Conservation (phyloP, 1,140 invertebrate genomes). For the Coboldia fuscipes region DNA sequence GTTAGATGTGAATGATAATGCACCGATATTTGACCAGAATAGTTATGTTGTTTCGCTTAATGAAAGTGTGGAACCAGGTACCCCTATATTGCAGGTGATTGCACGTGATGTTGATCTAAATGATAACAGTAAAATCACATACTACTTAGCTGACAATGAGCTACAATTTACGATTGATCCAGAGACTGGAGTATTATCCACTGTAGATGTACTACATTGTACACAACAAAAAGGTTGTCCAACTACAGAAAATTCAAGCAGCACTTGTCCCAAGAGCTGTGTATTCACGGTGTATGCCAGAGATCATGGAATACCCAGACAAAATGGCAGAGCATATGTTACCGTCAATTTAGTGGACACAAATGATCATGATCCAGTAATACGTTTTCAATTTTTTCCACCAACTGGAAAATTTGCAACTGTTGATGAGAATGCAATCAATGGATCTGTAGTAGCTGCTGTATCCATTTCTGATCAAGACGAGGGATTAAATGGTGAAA, state of each 20-base stretch:
- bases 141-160: slow-evolving; percentile 66
- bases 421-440: slow-evolving; percentile 80
- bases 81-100: slow-evolving; percentile 66
- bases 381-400: slow-evolving; percentile 76
- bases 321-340: slow-evolving; percentile 84
- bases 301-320: slow-evolving; percentile 74
- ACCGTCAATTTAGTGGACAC: slow-evolving; percentile 83
- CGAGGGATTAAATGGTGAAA: slow-evolving; percentile 75
- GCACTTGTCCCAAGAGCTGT: slow-evolving; percentile 61
- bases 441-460: slow-evolving; percentile 76
- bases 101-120: slow-evolving; percentile 82
- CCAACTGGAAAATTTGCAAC: slow-evolving; percentile 61
- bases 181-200: slow-evolving; percentile 67
- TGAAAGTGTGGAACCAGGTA: slow-evolving; percentile 77
- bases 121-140: slow-evolving; percentile 80
- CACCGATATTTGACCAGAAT: slow-evolving; percentile 79
- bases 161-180: slow-evolving; percentile 74
- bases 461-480: slow-evolving; percentile 83
- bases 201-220: slow-evolving; percentile 55
- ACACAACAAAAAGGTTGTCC: slow-evolving; percentile 40
- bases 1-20: slow-evolving; percentile 86
- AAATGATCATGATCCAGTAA: slow-evolving; percentile 86
- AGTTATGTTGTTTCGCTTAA: slow-evolving; percentile 81
- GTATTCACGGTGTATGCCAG: slow-evolving; percentile 84
- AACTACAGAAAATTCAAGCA: slow-evolving; percentile 22